Evolutionary conservation across 2,113 vertebrate genomes (phyloP).

Genomic region (Pterocles gutturalis): DNA sequence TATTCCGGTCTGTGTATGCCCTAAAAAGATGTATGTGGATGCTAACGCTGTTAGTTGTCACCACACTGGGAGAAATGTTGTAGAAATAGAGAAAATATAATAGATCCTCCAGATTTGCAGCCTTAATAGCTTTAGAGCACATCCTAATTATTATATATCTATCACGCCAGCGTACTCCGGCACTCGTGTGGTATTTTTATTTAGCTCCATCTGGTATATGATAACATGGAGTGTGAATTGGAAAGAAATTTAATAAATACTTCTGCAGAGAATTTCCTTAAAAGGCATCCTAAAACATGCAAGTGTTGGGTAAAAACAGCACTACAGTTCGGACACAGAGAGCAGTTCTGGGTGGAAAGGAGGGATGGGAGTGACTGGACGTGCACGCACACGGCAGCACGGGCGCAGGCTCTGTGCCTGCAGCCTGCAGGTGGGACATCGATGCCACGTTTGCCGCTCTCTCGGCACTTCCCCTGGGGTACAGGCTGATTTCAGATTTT

Average conservation of each 20-base stretch:
- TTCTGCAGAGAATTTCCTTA: constrained; percentile 17
- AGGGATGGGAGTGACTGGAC: fast-evolving
- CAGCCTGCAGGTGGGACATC: fast-evolving
- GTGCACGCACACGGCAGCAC: fast-evolving
- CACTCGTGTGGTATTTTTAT: constrained; percentile 48
- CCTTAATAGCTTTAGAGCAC: constrained; percentile 52
- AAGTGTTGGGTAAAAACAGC: fast-evolving
- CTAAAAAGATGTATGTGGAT: background rate
- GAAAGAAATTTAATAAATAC: background rate
- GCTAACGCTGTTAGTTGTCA: background rate
- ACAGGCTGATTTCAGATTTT: background rate
- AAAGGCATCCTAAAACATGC: background rate
- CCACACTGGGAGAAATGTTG: background rate
- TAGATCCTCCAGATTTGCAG: constrained; percentile 45
- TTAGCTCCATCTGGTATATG: constrained; percentile 62
- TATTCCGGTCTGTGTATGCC: background rate
- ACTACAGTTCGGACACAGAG: fast-evolving
- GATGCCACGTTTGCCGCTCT: fast-evolving
- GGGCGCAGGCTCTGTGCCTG: background rate
- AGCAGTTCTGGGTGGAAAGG: background rate
- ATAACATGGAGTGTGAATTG: background rate
- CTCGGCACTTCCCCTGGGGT: background rate
- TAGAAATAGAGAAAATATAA: constrained; percentile 30
- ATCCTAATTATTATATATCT: constrained; percentile 65
- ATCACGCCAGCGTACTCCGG: constrained; percentile 36